phyloP scores from a whole-genome alignment of 64 coral and sea anemone genomes.

The Porites australiensis region DNA sequence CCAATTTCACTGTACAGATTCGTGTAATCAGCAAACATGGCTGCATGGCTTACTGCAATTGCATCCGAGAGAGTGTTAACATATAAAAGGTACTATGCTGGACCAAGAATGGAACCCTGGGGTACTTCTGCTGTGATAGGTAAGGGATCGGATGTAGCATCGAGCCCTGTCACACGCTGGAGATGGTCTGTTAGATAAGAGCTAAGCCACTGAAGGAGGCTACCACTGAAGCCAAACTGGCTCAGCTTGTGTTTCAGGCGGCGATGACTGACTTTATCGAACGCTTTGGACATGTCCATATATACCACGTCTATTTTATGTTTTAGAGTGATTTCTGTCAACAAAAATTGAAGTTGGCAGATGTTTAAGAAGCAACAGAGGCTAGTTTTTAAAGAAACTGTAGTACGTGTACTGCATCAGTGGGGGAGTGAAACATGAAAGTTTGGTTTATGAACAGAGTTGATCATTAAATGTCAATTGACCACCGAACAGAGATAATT shows the following conservation, averaged over 20 bases:
- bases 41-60: not conserved
- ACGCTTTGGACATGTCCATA: conserved; percentile 42
- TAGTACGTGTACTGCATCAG: too few species aligned
- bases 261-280: conserved; percentile 26
- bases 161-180: not conserved
- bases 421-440: too few species aligned
- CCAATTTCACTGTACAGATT: conserved; percentile 22
- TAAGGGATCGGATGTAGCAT: not conserved
- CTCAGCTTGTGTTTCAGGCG: conserved; percentile 40
- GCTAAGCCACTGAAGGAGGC: not conserved
- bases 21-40: conserved; percentile 64
- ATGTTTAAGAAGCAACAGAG: too few species aligned
- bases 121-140: conserved; percentile 1
- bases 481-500: too few species aligned
- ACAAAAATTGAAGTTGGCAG: too few species aligned
- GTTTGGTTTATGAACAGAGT: too few species aligned
- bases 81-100: conserved; percentile 38
- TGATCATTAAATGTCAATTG: too few species aligned
- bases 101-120: not conserved
- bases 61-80: conserved; percentile 18
- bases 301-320: too few species aligned
- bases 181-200: not conserved
- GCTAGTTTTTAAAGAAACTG: too few species aligned
- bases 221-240: conserved; percentile 16
- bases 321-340: too few species aligned